These are phyloP conservation scores for Leptopilina drosophilae DNA, from an alignment of 2,888 invertebrate genomes.

Conservation along the genomic window DNA sequence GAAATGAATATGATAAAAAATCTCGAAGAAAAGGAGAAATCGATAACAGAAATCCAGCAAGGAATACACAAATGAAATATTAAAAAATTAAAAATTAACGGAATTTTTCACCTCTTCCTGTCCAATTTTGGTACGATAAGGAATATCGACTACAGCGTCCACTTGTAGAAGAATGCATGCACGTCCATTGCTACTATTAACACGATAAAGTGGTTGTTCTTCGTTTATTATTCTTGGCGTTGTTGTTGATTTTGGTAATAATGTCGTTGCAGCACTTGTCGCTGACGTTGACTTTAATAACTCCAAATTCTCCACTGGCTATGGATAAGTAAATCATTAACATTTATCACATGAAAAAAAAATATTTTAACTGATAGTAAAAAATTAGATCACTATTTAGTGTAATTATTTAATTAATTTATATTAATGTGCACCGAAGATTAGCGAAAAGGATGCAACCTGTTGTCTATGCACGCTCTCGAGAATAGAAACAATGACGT, in stretches of 20 bases:
- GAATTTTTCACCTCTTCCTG: conserved; percentile 77
- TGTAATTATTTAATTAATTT: not conserved
- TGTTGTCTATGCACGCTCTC: not conserved
- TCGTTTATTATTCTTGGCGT: conserved; percentile 76
- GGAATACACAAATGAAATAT: too few species aligned
- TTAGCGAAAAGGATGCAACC: not conserved
- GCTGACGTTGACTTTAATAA: conserved; percentile 64
- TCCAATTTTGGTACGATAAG: conserved; percentile 84
- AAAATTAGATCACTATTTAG: too few species aligned
- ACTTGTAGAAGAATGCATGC: conserved; percentile 89
- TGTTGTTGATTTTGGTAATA: conserved; percentile 64
- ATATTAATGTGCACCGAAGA: not conserved
- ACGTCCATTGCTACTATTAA: conserved; percentile 84
- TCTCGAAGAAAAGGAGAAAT: too few species aligned
- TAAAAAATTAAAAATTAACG: conserved; percentile 7
- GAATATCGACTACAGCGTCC: conserved; percentile 85
- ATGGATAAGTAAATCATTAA: conserved; percentile 33
- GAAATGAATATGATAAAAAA: too few species aligned
- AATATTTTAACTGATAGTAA: not conserved
- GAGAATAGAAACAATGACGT: conserved; percentile 2
- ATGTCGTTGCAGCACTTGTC: conserved; percentile 74
- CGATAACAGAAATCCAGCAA: too few species aligned
- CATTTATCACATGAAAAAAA: not conserved
- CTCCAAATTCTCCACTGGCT: conserved; percentile 64
- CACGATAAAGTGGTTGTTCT: conserved; percentile 80